Conservation (phyloP, 1,140 invertebrate species). For the Sitophilus oryzae region DNA sequence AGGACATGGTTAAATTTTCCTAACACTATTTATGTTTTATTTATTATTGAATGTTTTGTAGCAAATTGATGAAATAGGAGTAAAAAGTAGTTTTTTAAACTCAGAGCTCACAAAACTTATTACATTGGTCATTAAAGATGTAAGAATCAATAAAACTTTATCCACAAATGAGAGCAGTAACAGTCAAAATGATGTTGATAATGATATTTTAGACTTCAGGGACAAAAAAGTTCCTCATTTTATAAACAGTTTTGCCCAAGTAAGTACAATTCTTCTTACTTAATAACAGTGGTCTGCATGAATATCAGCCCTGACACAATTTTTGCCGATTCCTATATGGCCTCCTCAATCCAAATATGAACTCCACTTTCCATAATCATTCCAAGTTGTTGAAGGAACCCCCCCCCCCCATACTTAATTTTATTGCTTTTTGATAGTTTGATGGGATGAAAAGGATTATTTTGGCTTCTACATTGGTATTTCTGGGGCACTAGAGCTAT, state of each 20-base stretch:
- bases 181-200: conserved; percentile 35
- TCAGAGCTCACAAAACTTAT: conserved; percentile 83
- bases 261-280: too few species aligned
- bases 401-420: too few species aligned
- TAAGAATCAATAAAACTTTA: conserved; percentile 78
- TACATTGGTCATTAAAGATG: conserved; percentile 75
- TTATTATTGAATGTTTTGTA: conserved; percentile 25
- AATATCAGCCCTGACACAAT: too few species aligned
- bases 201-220: conserved; percentile 58
- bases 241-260: conserved; percentile 76
- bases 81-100: conserved; percentile 84
- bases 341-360: background rate
- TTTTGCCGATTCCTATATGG: too few species aligned
- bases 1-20: too few species aligned
- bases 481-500: too few species aligned
- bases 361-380: background rate
- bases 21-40: too few species aligned
- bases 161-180: conserved; percentile 44
- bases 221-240: conserved; percentile 69
- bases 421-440: too few species aligned
- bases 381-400: background rate
- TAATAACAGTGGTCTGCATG: too few species aligned
- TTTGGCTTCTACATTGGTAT: too few species aligned
- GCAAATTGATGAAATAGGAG: conserved; percentile 69
- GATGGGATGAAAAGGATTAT: too few species aligned